Evolutionary conservation across 2,797 vertebrate species (phyloP).

Genomic region (Sebastes dallii): DNA sequence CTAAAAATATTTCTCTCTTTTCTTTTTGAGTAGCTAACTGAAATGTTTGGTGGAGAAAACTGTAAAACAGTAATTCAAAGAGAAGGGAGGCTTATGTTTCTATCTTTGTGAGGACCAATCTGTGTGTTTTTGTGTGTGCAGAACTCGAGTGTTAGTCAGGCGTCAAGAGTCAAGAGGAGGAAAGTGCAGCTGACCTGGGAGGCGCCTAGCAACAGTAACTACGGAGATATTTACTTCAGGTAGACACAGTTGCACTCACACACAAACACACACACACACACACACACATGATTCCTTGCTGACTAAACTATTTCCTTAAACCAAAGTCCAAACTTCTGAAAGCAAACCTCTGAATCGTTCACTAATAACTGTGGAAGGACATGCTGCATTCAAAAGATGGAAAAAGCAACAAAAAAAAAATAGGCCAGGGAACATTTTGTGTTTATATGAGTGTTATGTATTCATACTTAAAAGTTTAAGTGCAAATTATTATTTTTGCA

Average conservation of each 20-base stretch:
- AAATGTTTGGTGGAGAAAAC: background rate
- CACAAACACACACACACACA: background rate
- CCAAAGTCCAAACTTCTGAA: background rate
- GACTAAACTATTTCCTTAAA: background rate
- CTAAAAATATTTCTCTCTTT: background rate
- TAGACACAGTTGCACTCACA: background rate
- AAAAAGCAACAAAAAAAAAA: too few relatives aligned
- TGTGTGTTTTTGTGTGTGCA: conserved; percentile 16
- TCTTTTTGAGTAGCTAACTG: background rate
- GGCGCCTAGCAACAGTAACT: conserved; percentile 34
- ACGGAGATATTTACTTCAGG: conserved; percentile 56
- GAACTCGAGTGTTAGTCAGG: conserved; percentile 57
- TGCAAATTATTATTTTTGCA: too few relatives aligned
- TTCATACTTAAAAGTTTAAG: too few relatives aligned
- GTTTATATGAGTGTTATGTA: too few relatives aligned
- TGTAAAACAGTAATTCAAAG: background rate
- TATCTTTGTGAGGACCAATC: background rate
- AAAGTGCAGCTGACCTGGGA: conserved; percentile 56
- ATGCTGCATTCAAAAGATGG: too few relatives aligned
- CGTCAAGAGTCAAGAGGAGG: conserved; percentile 17
- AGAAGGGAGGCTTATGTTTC: background rate
- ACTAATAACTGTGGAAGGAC: too few relatives aligned
- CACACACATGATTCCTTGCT: background rate
- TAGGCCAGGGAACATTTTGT: too few relatives aligned
- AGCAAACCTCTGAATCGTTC: background rate